Evolutionary conservation across 2,888 invertebrate species (phyloP).

Genomic region (Endotricha flammealis): DNA sequence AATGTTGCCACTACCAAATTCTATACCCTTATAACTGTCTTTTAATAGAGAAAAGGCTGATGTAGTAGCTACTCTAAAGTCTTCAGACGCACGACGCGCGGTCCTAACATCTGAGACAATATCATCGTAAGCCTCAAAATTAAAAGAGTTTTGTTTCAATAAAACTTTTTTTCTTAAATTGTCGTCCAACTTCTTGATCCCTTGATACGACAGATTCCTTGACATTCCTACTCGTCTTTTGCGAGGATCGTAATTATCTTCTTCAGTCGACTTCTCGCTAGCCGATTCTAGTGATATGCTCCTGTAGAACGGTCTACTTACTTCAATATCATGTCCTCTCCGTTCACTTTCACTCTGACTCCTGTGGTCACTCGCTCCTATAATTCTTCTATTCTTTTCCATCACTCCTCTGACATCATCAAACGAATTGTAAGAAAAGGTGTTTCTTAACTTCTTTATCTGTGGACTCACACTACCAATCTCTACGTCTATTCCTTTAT

Average conservation of each 20-base stretch:
- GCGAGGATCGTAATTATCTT: slow-evolving; percentile 25
- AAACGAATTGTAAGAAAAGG: slow-evolving; percentile 46
- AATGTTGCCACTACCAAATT: slow-evolving; percentile 20
- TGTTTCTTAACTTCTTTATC: slow-evolving; percentile 52
- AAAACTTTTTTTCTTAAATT: slow-evolving; percentile 51
- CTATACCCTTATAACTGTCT: slow-evolving; percentile 22
- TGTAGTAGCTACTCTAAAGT: slow-evolving; percentile 16
- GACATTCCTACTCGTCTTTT: slow-evolving; percentile 40
- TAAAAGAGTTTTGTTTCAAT: slow-evolving; percentile 34
- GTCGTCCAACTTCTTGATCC: slow-evolving; percentile 31
- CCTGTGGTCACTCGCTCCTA: slow-evolving; percentile 12
- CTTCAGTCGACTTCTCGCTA: slow-evolving; percentile 19
- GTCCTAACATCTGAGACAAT: slow-evolving; percentile 23
- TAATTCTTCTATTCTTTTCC: slow-evolving; percentile 7
- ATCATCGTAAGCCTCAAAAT: slow-evolving; percentile 50
- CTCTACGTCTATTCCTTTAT: slow-evolving; percentile 43
- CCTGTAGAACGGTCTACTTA: slow-evolving; percentile 34
- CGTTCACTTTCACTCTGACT: slow-evolving; percentile 24
- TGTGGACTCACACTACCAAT: slow-evolving; percentile 45
- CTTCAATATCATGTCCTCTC: slow-evolving; percentile 20
- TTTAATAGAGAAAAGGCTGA: slow-evolving; percentile 20
- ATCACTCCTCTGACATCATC: slow-evolving; percentile 32
- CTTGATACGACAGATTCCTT: slow-evolving; percentile 35
- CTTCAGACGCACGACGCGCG: slow-evolving; percentile 24
- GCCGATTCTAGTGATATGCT: slow-evolving; percentile 34